Percentiles rank a stretch among this genome's conserved stretches.
Evolutionary conservation across 1,140 invertebrate species (phyloP).

Genomic region (Melipona quadrifasciata): DNA sequence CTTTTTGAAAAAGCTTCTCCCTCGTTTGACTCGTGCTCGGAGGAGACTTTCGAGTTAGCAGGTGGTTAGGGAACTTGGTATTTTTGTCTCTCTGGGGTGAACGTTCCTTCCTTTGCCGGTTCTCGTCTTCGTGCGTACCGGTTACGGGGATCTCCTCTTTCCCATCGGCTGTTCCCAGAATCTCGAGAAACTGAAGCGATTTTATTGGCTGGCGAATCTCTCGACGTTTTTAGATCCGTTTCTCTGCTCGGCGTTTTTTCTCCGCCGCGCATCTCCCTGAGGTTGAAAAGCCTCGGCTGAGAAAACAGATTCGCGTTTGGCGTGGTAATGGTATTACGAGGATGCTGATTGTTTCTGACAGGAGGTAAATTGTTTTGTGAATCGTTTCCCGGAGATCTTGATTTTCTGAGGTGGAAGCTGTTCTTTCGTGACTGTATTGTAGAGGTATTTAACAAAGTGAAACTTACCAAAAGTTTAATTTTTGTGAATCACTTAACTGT

Average conservation of each 20-base stretch:
- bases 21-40: not conserved
- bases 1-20: not conserved
- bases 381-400: not conserved
- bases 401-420: not conserved
- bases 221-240: not conserved
- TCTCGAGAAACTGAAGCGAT: not conserved
- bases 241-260: not conserved
- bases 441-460: too few relatives aligned
- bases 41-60: conserved; percentile 2
- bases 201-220: not conserved
- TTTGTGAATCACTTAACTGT: too few relatives aligned
- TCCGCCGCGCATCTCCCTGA: too few relatives aligned
- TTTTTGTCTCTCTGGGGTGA: not conserved
- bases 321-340: not conserved
- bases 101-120: not conserved
- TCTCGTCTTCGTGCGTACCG: too few relatives aligned
- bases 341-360: not conserved
- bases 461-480: too few relatives aligned
- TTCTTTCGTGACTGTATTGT: not conserved
- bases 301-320: not conserved
- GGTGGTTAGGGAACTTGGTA: not conserved
- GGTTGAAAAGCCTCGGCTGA: not conserved
- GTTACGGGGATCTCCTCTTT: too few relatives aligned
- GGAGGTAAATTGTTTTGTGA: not conserved
- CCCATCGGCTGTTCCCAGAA: not conserved